These are phyloP conservation scores for Ptychadena robeensis DNA, from an alignment of 2,797 vertebrate genomes.

Conservation along the genomic window DNA sequence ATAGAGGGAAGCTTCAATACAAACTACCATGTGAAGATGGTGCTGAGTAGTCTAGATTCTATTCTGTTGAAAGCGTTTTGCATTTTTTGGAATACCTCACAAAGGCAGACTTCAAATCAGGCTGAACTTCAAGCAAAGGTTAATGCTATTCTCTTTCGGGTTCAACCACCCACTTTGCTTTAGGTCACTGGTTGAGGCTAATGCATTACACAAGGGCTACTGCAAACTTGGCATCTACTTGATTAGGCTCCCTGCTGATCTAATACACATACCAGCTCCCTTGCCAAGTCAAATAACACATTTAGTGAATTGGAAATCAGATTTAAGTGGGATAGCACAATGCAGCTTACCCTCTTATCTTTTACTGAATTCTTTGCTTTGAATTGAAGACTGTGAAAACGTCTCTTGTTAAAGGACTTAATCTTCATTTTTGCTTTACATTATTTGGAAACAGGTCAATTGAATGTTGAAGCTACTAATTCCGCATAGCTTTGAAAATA, in stretches of 20 bases:
- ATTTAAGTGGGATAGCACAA: constrained; percentile 91
- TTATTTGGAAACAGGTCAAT: constrained; percentile 96
- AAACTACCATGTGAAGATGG: constrained; percentile 78
- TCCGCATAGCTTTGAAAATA: constrained; percentile 79
- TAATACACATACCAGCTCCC: constrained; percentile 86
- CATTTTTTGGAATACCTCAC: constrained; percentile 71
- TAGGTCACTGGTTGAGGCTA: constrained; percentile 90
- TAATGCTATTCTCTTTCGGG: constrained; percentile 85
- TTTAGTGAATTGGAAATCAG: constrained; percentile 94
- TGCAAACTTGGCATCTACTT: constrained; percentile 88
- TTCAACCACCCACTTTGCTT: constrained; percentile 92
- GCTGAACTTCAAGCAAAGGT: constrained; percentile 87
- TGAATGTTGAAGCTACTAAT: constrained; percentile 82
- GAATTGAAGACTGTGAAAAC: constrained; percentile 86
- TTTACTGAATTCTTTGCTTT: constrained; percentile 83
- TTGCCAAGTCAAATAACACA: constrained; percentile 97
- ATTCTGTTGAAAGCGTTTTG: constrained; percentile 79
- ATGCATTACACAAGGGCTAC: constrained; percentile 84
- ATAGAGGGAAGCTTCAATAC: constrained; percentile 77
- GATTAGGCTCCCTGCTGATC: constrained; percentile 89
- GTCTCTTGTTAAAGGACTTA: constrained; percentile 87
- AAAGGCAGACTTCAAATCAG: constrained; percentile 82
- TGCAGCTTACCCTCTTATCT: constrained; percentile 86
- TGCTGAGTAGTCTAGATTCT: constrained; percentile 82
- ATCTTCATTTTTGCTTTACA: constrained; percentile 85